These are phyloP conservation scores for Siphonodentalium dalli DNA, from an alignment of 2,888 invertebrate species.

Conservation along the genomic window DNA sequence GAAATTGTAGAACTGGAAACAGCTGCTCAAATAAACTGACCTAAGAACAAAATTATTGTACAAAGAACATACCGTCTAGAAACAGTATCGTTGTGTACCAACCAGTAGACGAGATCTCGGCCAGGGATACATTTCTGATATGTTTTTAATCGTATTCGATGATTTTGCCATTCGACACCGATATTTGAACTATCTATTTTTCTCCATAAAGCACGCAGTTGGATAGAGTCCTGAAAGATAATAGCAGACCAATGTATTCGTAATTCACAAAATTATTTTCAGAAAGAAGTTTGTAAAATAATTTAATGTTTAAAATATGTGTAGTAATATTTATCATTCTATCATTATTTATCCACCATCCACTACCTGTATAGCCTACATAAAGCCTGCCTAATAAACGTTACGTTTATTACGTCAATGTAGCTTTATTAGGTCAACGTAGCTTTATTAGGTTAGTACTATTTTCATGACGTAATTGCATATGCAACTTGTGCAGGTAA, in stretches of 20 bases:
- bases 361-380: too few species aligned
- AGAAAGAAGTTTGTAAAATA: background rate
- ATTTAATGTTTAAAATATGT: background rate
- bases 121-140: constrained; percentile 81
- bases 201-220: constrained; percentile 72
- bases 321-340: too few species aligned
- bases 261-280: background rate
- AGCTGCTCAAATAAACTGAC: too few species aligned
- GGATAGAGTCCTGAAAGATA: constrained; percentile 63
- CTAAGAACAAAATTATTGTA: too few species aligned
- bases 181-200: constrained; percentile 70
- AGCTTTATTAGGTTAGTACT: too few species aligned
- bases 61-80: constrained; percentile 73
- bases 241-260: background rate
- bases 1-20: too few species aligned
- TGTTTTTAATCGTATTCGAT: constrained; percentile 76
- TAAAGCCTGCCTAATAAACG: too few species aligned
- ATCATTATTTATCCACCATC: too few species aligned
- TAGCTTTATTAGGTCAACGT: too few species aligned
- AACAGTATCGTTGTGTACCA: constrained; percentile 79
- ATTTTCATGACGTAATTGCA: too few species aligned
- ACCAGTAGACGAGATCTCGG: constrained; percentile 83
- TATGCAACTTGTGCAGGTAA: too few species aligned
- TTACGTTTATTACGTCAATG: too few species aligned
- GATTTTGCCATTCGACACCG: constrained; percentile 72